Base-by-base conservation (phyloP, 2,888 invertebrate genomes). In the Willowsia nigromaculata region DNA sequence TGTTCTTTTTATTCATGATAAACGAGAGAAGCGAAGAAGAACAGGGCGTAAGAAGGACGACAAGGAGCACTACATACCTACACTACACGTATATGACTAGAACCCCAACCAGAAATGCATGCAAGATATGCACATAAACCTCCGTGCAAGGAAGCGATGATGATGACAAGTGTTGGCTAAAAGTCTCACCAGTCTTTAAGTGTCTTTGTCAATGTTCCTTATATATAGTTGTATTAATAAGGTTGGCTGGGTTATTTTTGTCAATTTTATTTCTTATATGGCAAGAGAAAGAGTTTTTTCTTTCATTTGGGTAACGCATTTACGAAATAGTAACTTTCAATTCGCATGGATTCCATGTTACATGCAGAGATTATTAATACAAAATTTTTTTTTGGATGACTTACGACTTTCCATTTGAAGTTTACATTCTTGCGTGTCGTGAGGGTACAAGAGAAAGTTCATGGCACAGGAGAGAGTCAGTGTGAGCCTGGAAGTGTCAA, bases 361-460 rank as follows among this genome's bases (percentile, higher is more conserved):
- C n/a, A n/a, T n/a, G n/a, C n/a, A n/a, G n/a, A n/a, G n/a, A n/a
- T n/a, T n/a, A n/a, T n/a, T n/a, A n/a, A n/a, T n/a, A n/a, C n/a
- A n/a, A n/a, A n/a, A n/a, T n/a, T n/a, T n/a, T n/a, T 22, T 25
- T 25, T 65, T 33, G 1, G 30, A 59, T 25, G 37, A 81, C 98
- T 97, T 94, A 98, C 98, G 95, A 94, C 98, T 98, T 94, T 98
- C 98, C 97, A 98, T 98, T 94, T 98, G 97, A 90, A 98, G 95
- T 94, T 97, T 97, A 94, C 98, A 98, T 94, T 97, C 97, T 94
- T 98, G 98, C 0, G 98, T 98, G 93, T 98, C 98, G 93, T 98
- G 98, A 0, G 98, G 98, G 94, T 98, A 98, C 93, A 98, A 97
- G 93, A 97, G 96, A 94, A 98, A 98, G 94, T 98, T 97, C 98